Base-by-base conservation (phyloP, 2,888 invertebrate species). In the Drosophila peninsularis region DNA sequence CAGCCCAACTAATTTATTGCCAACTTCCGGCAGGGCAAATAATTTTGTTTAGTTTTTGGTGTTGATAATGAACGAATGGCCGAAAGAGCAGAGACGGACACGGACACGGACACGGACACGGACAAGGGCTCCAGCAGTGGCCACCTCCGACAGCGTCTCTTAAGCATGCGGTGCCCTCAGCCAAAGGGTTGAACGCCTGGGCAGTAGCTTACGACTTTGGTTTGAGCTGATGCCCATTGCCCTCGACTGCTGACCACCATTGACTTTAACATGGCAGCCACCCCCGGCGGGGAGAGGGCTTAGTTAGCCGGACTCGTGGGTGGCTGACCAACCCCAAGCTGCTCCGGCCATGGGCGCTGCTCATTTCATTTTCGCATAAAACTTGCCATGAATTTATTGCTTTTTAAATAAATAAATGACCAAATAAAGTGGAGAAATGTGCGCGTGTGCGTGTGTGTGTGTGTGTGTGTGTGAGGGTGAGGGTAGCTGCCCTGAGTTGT, bases 351-450 rank as follows among this genome's bases (percentile, higher is more conserved):
- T 66, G 75, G 70, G 58, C 69, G 76, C 69, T 83, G 80, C 84
- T 84, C 88, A 90, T 88, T 88, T 88, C 86, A 89, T 89, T 89
- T 89, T 77, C 72, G 80, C 83, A 82, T 81, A 80, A 83, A 89
- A 87, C 86, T 90, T 89, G 82, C 87, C 82, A 87, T 89, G 89
- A 91, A 90, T 91, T 91, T 91, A 91, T 90, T 90, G 89, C 82
- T 82, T 87, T 90, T 89, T 89, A 88, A 89, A 90, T 90, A 90
- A 90, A 90, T 90, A 90, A 89, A 86, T 80, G 82, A 85, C 89
- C 81, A 78, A 74, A 82, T 89, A 83, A 87, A 83, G 80, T 84
- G 84, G 62, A 78, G 81, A 83, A 83, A 74, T 82, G 47, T 61
- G 36, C n/a, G 30, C 62, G 47, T 44, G 49, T 39, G 54, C 36